phyloP scores from a whole-genome alignment of 2,113 vertebrate species.

The Mobula hypostoma region DNA sequence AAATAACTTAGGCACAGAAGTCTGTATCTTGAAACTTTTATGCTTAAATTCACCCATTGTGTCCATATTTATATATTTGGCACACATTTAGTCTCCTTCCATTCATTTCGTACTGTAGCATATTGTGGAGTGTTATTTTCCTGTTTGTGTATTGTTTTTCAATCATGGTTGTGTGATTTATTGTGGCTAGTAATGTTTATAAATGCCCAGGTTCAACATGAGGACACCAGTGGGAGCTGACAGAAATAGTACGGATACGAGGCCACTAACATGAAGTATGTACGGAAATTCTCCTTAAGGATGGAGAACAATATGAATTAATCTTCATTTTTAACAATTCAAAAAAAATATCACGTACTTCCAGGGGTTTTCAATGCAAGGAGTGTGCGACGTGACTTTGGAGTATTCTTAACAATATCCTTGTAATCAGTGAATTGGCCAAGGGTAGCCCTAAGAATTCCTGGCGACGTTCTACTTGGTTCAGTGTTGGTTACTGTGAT shows the following conservation, averaged over 20 bases:
- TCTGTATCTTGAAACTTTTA: background rate
- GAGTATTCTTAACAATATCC: background rate
- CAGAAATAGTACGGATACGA: background rate
- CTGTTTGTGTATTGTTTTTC: constrained; percentile 8
- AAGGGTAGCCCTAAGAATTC: background rate
- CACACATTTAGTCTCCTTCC: background rate
- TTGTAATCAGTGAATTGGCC: background rate
- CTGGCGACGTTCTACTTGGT: background rate
- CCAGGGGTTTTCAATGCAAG: background rate
- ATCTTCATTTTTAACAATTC: constrained; percentile 7
- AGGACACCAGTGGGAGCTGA: background rate
- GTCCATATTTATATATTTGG: background rate
- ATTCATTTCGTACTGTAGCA: background rate
- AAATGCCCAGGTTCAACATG: constrained; percentile 13
- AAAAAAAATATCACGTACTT: background rate
- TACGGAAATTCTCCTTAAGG: background rate
- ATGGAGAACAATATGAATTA: background rate
- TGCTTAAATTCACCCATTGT: constrained; percentile 24
- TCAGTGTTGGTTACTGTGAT: background rate
- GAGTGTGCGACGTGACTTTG: background rate
- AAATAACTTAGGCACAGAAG: background rate
- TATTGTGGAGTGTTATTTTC: constrained; percentile 32
- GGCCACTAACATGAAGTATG: background rate
- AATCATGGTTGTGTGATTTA: constrained; percentile 12
- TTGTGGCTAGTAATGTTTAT: background rate